Percentiles rank a stretch among this genome's conserved stretches.
Conservation (phyloP, 1,140 invertebrate species). For the Euura lappo region DNA sequence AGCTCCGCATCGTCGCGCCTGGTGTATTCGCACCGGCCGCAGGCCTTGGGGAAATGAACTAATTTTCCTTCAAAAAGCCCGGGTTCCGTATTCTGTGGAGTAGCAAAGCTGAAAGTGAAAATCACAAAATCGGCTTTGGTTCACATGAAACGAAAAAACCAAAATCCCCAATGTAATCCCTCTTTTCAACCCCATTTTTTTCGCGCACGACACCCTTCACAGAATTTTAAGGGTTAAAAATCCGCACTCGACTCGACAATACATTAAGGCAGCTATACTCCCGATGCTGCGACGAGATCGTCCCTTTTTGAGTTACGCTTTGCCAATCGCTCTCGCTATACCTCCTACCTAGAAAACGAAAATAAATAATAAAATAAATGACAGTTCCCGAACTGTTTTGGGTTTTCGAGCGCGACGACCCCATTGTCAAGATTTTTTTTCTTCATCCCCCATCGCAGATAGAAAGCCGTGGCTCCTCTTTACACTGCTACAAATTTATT, state of each 20-base stretch:
- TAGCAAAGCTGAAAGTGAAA: conserved; percentile 27
- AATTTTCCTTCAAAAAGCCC: conserved; percentile 4
- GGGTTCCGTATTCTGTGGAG: background rate
- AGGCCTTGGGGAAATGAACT: conserved; percentile 1
- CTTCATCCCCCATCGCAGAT: conserved; percentile 13
- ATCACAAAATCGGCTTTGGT: conserved; percentile 61
- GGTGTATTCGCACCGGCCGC: background rate
- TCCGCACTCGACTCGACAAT: conserved; percentile 59
- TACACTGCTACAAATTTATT: conserved; percentile 6
- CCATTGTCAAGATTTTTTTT: conserved; percentile 22
- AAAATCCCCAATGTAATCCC: conserved; percentile 62
- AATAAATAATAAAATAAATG: conserved; percentile 61
- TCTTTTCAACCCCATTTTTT: conserved; percentile 48
- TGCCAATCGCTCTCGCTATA: background rate
- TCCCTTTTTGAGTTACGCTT: background rate
- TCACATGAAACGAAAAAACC: conserved; percentile 56
- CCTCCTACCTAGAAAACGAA: conserved; percentile 31
- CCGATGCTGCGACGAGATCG: background rate
- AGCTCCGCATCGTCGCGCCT: too few species aligned
- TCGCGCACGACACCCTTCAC: conserved; percentile 26
- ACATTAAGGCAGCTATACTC: conserved; percentile 27
- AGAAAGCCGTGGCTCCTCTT: background rate
- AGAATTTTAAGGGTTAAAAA: conserved; percentile 61
- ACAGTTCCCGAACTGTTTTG: conserved; percentile 58
- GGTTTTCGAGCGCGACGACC: conserved; percentile 46